Percentiles rank a stretch among this genome's conserved stretches.
Conservation (phyloP, 2,113 vertebrate species). For the Takifugu flavidus region DNA sequence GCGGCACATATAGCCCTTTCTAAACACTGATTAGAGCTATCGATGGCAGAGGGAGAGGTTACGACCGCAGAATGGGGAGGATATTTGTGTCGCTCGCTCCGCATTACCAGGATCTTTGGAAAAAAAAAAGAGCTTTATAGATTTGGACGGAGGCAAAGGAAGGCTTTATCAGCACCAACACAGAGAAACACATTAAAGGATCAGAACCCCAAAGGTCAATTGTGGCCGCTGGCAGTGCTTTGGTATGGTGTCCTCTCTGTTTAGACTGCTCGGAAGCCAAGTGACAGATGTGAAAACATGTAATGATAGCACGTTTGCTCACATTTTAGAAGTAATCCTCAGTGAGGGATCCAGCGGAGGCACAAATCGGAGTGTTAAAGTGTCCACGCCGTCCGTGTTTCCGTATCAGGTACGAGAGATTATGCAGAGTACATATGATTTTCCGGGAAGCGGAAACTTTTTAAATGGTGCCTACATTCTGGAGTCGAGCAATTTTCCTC, state of each 20-base stretch:
- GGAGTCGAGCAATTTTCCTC: background rate
- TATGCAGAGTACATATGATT: background rate
- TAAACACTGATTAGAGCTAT: conserved; percentile 58
- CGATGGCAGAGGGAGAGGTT: conserved; percentile 49
- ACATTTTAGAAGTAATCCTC: conserved; percentile 5
- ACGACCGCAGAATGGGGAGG: conserved; percentile 37
- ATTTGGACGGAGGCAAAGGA: conserved; percentile 56
- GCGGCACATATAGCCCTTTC: conserved; percentile 18
- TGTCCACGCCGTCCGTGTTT: no score
- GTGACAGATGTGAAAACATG: conserved; percentile 40
- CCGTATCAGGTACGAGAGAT: no score
- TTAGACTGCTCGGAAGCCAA: conserved; percentile 40
- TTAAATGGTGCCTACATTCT: background rate
- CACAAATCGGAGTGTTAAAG: no score
- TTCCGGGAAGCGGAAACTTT: background rate
- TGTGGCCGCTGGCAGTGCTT: conserved; percentile 58
- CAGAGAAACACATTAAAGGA: conserved; percentile 68
- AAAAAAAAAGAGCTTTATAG: conserved; percentile 54
- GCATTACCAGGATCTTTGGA: conserved; percentile 50
- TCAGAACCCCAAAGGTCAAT: conserved; percentile 71
- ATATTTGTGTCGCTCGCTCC: conserved; percentile 54
- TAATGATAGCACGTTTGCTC: conserved; percentile 21
- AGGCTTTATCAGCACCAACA: conserved; percentile 66
- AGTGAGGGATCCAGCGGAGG: no score
- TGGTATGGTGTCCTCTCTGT: conserved; percentile 50